Evolutionary conservation across 53 echinoderm and acorn worm genomes (phyloP).

Genomic region (Paracentrotus lividus): DNA sequence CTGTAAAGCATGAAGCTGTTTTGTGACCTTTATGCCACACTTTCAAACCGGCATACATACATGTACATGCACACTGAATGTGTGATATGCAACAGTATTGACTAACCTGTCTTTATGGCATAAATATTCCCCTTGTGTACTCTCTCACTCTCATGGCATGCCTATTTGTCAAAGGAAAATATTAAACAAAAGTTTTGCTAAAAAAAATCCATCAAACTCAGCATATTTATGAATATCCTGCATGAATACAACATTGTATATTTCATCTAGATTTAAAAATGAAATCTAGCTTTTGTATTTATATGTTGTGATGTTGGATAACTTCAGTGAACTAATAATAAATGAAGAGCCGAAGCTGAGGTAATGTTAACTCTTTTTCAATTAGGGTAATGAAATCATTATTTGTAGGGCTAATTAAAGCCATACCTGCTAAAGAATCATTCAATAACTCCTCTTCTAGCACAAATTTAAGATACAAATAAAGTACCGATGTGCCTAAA

Average conservation of each 20-base stretch:
- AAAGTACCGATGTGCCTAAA: too few relatives aligned
- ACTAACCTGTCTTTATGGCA: neutral
- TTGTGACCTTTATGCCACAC: neutral
- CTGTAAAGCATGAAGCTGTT: neutral
- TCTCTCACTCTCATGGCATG: conserved; percentile 38
- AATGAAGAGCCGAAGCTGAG: neutral
- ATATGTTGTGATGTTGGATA: conserved; percentile 20
- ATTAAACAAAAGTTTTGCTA: conserved; percentile 10
- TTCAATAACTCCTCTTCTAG: neutral
- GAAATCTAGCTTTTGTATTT: neutral
- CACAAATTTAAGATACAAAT: too few relatives aligned
- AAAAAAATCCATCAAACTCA: conserved; percentile 7
- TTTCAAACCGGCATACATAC: neutral
- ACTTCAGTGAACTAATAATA: neutral
- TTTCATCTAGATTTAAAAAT: neutral
- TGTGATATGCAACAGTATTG: neutral
- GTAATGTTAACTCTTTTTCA: neutral
- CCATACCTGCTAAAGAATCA: neutral
- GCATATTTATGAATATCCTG: conserved; percentile 26
- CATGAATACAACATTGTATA: conserved; percentile 25
- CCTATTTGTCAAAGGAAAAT: conserved; percentile 8
- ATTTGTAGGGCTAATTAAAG: neutral
- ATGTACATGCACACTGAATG: too few relatives aligned
- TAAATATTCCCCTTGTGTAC: neutral
- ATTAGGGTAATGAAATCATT: neutral